Percentiles rank a stretch among this genome's conserved stretches.
Evolutionary conservation across 2,888 invertebrate genomes (phyloP).

Genomic region (Meghimatium bilineatum): DNA sequence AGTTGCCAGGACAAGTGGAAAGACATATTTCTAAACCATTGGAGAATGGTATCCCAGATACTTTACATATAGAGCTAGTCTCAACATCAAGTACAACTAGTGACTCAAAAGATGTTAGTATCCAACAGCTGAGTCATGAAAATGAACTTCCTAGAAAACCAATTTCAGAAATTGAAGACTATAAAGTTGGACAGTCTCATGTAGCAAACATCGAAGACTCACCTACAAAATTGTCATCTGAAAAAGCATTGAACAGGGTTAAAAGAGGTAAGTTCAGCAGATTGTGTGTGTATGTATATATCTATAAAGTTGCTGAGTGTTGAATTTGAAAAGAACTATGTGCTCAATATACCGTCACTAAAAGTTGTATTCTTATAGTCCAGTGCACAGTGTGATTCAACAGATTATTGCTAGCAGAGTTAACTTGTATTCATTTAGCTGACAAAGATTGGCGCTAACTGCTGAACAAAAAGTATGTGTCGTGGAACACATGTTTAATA

Average conservation of each 20-base stretch:
- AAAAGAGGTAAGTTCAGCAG: slow-evolving; percentile 25
- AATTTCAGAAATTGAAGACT: background rate
- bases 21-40: slow-evolving; percentile 17
- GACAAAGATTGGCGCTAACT: too few species aligned
- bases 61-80: background rate
- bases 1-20: slow-evolving; percentile 5
- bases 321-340: too few species aligned
- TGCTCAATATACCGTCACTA: too few species aligned
- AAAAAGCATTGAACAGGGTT: background rate
- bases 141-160: slow-evolving; percentile 1
- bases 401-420: too few species aligned
- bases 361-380: too few species aligned
- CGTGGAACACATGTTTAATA: too few species aligned
- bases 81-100: background rate
- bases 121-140: slow-evolving; percentile 9
- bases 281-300: too few species aligned
- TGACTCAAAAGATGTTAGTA: background rate
- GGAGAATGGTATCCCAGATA: slow-evolving; percentile 26
- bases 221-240: background rate
- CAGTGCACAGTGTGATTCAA: too few species aligned
- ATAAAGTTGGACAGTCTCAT: slow-evolving; percentile 1
- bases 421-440: too few species aligned
- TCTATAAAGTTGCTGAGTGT: too few species aligned
- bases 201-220: background rate
- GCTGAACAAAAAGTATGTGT: too few species aligned